These are phyloP conservation scores for Diadophis punctatus DNA, from an alignment of 2,113 vertebrate species.

Conservation along the genomic window DNA sequence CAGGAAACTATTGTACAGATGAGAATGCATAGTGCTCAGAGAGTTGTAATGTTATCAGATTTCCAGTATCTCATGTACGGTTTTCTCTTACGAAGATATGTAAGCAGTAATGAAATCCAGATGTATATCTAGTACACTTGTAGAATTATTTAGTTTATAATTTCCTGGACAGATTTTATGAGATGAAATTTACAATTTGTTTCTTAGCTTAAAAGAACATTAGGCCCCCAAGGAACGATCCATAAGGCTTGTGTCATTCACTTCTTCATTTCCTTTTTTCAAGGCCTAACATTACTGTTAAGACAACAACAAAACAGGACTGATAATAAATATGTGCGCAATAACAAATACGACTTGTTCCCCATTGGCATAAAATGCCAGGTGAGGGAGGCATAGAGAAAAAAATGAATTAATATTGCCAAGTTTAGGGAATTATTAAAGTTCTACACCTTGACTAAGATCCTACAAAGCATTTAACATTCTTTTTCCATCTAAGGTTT, in stretches of 20 bases:
- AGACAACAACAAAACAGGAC: background rate
- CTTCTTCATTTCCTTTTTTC: conserved; percentile 7
- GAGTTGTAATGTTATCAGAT: conserved; percentile 40
- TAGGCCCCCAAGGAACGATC: conserved; percentile 15
- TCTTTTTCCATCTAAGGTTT: background rate
- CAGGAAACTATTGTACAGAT: conserved; percentile 50
- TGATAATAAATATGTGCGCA: background rate
- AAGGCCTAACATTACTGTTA: conserved; percentile 8
- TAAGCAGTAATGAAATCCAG: conserved; percentile 48
- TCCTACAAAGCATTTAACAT: background rate
- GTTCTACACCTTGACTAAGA: background rate
- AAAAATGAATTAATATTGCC: background rate
- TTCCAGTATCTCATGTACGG: conserved; percentile 40
- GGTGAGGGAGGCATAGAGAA: background rate
- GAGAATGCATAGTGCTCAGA: conserved; percentile 45
- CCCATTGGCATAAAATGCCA: background rate
- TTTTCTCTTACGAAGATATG: conserved; percentile 36
- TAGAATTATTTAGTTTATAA: conserved; percentile 56
- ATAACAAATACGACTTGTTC: background rate
- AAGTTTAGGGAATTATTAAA: background rate
- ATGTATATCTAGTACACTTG: conserved; percentile 42
- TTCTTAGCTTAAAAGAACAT: conserved; percentile 54
- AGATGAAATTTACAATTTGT: conserved; percentile 43
- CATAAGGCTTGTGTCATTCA: conserved; percentile 25
- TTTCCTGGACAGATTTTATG: conserved; percentile 43